Evolutionary conservation across 2,888 invertebrate genomes (phyloP).

Genomic region (Piscicola geometra): DNA sequence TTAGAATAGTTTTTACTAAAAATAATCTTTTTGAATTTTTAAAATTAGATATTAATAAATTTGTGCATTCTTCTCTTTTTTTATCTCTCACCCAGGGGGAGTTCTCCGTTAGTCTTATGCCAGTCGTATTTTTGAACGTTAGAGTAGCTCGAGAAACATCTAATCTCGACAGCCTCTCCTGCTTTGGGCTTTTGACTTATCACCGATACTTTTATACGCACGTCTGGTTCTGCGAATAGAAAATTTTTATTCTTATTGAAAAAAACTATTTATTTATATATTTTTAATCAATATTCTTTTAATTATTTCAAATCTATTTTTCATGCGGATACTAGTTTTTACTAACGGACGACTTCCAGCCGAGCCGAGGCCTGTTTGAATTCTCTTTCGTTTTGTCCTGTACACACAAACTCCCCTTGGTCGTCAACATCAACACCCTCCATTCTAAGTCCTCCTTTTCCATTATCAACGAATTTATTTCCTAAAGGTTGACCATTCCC

Average conservation of each 20-base stretch:
- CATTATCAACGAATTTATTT: not conserved
- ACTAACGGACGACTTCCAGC: slow-evolving; percentile 4
- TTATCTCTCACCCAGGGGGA: not conserved
- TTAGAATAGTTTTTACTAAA: too few species aligned
- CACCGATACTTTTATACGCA: slow-evolving; percentile 7
- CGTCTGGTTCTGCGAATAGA: not conserved
- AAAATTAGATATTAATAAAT: too few species aligned
- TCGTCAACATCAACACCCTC: not conserved
- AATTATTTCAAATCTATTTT: too few species aligned
- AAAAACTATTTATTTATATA: too few species aligned
- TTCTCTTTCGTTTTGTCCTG: not conserved
- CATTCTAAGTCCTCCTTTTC: not conserved
- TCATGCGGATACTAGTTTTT: too few species aligned
- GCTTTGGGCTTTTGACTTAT: not conserved
- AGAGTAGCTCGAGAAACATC: not conserved
- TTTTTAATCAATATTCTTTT: too few species aligned
- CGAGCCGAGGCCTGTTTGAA: not conserved
- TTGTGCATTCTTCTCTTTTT: too few species aligned
- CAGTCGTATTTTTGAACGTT: slow-evolving; percentile 1
- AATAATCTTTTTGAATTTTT: too few species aligned
- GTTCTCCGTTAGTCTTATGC: slow-evolving; percentile 10
- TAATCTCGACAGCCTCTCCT: not conserved
- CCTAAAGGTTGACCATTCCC: not conserved
- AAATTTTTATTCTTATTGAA: too few species aligned
- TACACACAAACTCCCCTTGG: slow-evolving; percentile 4